Base-by-base conservation (phyloP, 2,888 invertebrate species). In the Drosophila nr. perissopoda region DNA sequence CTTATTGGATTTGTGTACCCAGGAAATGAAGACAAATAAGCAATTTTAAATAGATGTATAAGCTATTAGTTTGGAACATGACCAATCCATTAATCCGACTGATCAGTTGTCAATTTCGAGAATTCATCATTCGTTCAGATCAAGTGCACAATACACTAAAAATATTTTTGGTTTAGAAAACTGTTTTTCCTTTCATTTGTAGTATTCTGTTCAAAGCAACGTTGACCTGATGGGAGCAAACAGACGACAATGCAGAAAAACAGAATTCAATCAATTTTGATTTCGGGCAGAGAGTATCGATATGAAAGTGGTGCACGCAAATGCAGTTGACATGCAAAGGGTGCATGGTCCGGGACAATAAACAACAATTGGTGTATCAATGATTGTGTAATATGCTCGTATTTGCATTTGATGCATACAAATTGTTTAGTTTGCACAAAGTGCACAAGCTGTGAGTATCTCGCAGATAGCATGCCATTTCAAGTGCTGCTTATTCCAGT, bases 321-420 rank as follows among this genome's bases (percentile, higher is more conserved):
- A 45, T 69, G 54, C 79, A 77, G 69, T 62, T 76, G 79, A 64
- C 73, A 70, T 58, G 42, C 54, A 68, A 67, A 49, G 51, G 21
- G 29, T 27, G 61, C 49, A 25, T 54, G 60, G 52, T 7, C 31
- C 49, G 48, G 45, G 38, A 79, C 67, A 78, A 87, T 80, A 79
- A 83, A 75, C 73, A 81, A 76, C 69, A 76, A 85, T 82, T 73
- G 78, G 65, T 57, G 68, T 64, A 67, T 80, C 73, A 68, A 81
- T 77, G 73, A 82, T 79, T 87, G 80, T 78, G 66, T 69, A 76
- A 69, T 78, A 73, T 69, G 53, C 56, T 60, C 27, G 6, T 63
- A 76, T 81, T 87, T 87, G 74, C 84, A 85, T 79, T 76, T 71
- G 77, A 75, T 83, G 79, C 81, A 76, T 76, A 69, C 79, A 68